These are phyloP conservation scores for Leptogaster cylindrica DNA, from an alignment of 2,888 invertebrate species.

Conservation along the genomic window DNA sequence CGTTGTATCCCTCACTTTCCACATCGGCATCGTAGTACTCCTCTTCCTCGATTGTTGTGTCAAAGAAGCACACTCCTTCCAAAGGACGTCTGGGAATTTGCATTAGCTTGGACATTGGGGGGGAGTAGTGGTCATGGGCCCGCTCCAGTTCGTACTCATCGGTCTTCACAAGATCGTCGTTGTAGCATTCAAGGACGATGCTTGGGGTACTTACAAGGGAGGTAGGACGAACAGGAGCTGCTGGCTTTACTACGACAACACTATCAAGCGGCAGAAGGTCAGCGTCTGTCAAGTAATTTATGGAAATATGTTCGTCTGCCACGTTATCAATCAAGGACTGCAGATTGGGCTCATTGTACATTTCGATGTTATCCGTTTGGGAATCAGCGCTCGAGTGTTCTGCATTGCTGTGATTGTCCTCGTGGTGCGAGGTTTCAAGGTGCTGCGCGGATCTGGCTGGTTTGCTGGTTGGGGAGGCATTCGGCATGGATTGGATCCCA, in stretches of 20 bases:
- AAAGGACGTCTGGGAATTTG: background rate
- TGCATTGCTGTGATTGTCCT: background rate
- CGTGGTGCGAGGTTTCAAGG: background rate
- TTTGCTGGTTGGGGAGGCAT: background rate
- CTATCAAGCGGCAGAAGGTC: background rate
- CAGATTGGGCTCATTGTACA: conserved; percentile 33
- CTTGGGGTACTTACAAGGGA: background rate
- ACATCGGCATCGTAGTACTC: conserved; percentile 4
- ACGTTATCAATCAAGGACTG: conserved; percentile 37
- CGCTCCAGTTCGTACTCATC: conserved; percentile 5
- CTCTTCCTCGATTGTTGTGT: conserved; percentile 39
- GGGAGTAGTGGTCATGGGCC: background rate
- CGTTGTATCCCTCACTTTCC: background rate
- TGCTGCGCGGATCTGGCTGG: background rate
- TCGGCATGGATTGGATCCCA: background rate
- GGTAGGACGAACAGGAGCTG: background rate
- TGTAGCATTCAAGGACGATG: conserved; percentile 36
- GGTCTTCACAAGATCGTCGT: conserved; percentile 12
- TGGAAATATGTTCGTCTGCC: conserved; percentile 3
- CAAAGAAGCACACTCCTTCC: conserved; percentile 15
- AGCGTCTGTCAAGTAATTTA: background rate
- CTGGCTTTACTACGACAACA: background rate
- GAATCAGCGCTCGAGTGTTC: conserved; percentile 28
- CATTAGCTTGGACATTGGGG: background rate
- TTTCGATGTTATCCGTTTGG: conserved; percentile 29